Base-by-base conservation (phyloP, 2,888 invertebrate genomes). In the Patella pellucida region DNA sequence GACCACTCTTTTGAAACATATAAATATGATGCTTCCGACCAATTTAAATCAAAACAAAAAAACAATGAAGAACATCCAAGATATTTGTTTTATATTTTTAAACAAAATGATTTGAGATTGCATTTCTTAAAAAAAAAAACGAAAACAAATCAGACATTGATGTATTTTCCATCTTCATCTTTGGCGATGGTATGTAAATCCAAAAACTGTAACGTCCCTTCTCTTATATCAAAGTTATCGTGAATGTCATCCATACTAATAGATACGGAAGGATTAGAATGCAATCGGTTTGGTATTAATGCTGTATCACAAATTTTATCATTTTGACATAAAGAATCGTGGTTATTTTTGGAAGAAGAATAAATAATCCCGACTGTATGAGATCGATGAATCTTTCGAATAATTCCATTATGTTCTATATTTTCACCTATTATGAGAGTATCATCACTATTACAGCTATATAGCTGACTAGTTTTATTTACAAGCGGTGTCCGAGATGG, bases 371-470 rank as follows among this genome's bases (percentile, higher is more conserved):
- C 62, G 11, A 62, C 23, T 11, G 62, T 62, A 62, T 62, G 62
- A 19, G 62, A 62, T 23, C 62, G 62, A 62, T 62, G 62, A 19
- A 62, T 62, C 23, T 62, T 62, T 62, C 62, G 62, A 19, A 23
- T 62, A 5, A 19, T 19, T 62, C 62, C 62, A 15, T 62, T 62
- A 11, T 19, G 23, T 19, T 62, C 62, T 62, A 62, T 12, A 19
- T 12, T 62, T 23, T 62, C 62, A 12, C 19, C 19, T 12, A 62
- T 4, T 62, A 62, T 15, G 52, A 73, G 51, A 52, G 73, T 73
- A 52, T 67, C 67, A 56, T 41, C 73, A 73, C 68, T 19, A 52
- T 73, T 67, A 15, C 19, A 50, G 73, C 68, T n/a, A 16, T 51
- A 27, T 16, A 41, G 52, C 50, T n/a, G 52, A 4, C 68, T 41